phyloP scores from a whole-genome alignment of 2,797 vertebrate genomes.

The Halcyon smyrnensis region DNA sequence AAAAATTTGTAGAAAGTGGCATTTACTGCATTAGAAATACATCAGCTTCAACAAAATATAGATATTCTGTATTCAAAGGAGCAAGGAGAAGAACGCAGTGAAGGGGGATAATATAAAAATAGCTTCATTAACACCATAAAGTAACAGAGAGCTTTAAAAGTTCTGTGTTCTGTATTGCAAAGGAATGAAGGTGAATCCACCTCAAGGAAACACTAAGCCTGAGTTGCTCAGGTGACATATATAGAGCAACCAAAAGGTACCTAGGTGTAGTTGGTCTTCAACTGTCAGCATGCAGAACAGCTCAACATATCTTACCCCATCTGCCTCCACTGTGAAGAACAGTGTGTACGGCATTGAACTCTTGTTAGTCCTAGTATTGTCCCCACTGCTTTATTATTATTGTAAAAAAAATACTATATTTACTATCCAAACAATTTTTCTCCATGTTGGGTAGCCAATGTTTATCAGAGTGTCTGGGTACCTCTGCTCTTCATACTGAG shows the following conservation, averaged over 20 bases:
- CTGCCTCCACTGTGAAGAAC: accelerated
- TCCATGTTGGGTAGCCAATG: accelerated
- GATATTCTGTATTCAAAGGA: neutral
- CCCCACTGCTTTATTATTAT: neutral
- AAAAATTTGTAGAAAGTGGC: neutral
- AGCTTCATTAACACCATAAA: neutral
- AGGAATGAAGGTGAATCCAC: neutral
- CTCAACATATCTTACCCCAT: accelerated
- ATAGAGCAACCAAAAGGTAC: neutral
- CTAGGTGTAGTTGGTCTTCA: neutral
- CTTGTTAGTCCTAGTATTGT: neutral
- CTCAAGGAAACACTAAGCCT: neutral
- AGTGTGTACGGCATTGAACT: neutral
- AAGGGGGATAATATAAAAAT: neutral
- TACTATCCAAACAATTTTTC: neutral
- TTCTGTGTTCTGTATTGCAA: neutral
- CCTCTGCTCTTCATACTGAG: neutral
- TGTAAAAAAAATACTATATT: neutral
- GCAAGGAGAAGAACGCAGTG: neutral
- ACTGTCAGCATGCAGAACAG: neutral
- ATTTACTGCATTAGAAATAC: neutral
- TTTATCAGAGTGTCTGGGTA: neutral
- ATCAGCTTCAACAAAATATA: neutral
- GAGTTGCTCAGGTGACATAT: neutral
- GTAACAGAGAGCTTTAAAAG: neutral